Percentiles rank a stretch among this genome's conserved stretches.
Evolutionary conservation across 2,797 vertebrate species (phyloP).

Genomic region (Paedocypris micromegethes): DNA sequence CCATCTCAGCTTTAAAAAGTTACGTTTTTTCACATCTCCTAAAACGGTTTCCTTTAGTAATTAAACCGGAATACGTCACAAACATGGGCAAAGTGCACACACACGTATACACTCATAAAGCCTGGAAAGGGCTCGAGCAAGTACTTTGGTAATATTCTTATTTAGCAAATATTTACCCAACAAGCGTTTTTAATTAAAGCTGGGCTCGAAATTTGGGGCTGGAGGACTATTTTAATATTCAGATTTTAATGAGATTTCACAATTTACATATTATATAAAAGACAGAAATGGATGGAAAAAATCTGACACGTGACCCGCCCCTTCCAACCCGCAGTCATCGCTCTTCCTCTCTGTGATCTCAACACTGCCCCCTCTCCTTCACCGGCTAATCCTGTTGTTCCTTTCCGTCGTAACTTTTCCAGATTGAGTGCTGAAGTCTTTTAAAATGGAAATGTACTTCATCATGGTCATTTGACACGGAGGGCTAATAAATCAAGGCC

Average conservation of each 20-base stretch:
- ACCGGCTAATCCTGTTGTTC: slow-evolving; percentile 31
- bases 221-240: slow-evolving; percentile 48
- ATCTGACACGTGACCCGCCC: slow-evolving; percentile 57
- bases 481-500: slow-evolving; percentile 73
- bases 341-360: slow-evolving; percentile 34
- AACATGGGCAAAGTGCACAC: too few species aligned
- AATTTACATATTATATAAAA: slow-evolving; percentile 57
- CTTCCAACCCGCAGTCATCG: slow-evolving; percentile 35
- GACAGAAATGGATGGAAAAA: slow-evolving; percentile 63
- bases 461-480: slow-evolving; percentile 71
- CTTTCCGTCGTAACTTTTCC: slow-evolving; percentile 51
- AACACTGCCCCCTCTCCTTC: slow-evolving; percentile 37
- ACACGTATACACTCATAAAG: background rate
- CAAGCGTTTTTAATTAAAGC: slow-evolving; percentile 60
- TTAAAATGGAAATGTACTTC: slow-evolving; percentile 74
- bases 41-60: too few species aligned
- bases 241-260: slow-evolving; percentile 58
- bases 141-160: slow-evolving; percentile 32
- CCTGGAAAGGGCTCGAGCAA: background rate
- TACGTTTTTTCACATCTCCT: too few species aligned
- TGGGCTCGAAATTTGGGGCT: slow-evolving; percentile 55
- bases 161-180: slow-evolving; percentile 32
- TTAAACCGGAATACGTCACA: too few species aligned
- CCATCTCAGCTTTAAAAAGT: too few species aligned
- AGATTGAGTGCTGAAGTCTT: slow-evolving; percentile 69